These are phyloP conservation scores for Rhinophrynus dorsalis DNA, from an alignment of 2,797 vertebrate genomes.

Conservation along the genomic window DNA sequence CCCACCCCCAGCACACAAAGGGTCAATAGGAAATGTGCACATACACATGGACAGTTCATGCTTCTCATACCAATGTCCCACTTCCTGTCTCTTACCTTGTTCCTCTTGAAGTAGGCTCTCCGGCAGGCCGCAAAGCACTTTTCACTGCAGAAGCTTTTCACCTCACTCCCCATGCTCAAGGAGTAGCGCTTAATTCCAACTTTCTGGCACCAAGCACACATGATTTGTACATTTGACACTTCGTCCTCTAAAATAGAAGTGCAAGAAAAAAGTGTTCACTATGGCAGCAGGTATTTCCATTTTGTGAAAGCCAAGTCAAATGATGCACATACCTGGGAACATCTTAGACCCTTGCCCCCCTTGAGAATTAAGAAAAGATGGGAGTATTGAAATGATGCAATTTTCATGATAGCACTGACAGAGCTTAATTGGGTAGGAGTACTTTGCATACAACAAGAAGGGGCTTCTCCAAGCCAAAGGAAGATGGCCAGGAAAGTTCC, in stretches of 20 bases:
- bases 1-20: no score
- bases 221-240: slow-evolving; percentile 94
- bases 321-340: no score
- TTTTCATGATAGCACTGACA: no score
- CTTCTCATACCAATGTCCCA: background rate
- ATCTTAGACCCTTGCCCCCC: no score
- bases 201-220: slow-evolving; percentile 99
- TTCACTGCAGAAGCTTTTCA: slow-evolving; percentile 99
- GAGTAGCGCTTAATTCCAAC: slow-evolving; percentile 97
- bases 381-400: no score
- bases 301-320: background rate
- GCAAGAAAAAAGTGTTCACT: slow-evolving; percentile 71
- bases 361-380: no score
- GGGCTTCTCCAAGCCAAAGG: no score
- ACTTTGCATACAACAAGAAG: no score
- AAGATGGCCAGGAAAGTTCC: no score
- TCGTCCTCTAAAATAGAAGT: slow-evolving; percentile 89
- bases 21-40: no score
- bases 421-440: no score
- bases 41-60: no score
- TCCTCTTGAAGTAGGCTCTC: slow-evolving; percentile 98
- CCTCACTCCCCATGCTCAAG: slow-evolving; percentile 97
- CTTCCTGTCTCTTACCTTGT: slow-evolving; percentile 83
- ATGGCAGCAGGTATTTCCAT: slow-evolving; percentile 45
- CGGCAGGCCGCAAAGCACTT: slow-evolving; percentile 98